Evolutionary conservation across 2,113 vertebrate genomes (phyloP), one percentile per base, ranked within the genome.

Genomic region (Protobothrops mucrosquamatus): DNA sequence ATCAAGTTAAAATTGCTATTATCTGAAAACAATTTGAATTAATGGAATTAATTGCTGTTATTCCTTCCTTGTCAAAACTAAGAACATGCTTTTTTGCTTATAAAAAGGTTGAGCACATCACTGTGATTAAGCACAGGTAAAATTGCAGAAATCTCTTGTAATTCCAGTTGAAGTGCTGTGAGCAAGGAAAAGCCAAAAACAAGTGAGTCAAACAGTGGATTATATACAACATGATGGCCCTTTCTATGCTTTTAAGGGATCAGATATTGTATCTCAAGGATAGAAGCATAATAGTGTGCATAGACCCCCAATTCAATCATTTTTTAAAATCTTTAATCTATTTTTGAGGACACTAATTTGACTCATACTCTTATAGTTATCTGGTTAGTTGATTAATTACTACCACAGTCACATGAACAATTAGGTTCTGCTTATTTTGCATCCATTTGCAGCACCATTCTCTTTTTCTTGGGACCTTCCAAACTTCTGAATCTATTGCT

Each of bases 31-130:
- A 51, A 85, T 91, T 81, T 85, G 55, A 52, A 91, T 88, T 89
- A 91, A 89, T 89, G 22, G 85, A 91, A 91, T 93, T 39, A 91
- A 88, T 57, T 57, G 54, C 54, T 57, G 43, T 51, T 39, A 51
- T 85, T 39, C 22, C 46, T 85, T 85, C 55, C 24, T 85, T 51
- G 54, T 61, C 87, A 57, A 54, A 11, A 46, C 61, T 74, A 57
- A 61, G 6, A 91, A 22, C 51, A 59, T 29, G n/a, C n/a, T 56
- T 85, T 93, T 61, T n/a, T 26, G 46, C 64, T 56, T 29, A n/a
- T 11, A 74, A 34, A 59, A 57, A 61, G 11, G 34, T 81, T 39
- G 34, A 81, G 34, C 18, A 81, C 69, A 39, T 39, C 18, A 81
- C 7, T 22, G 15, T 81, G 69, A 20, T 22, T 81, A 81, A 81